Percentiles rank a stretch among this genome's conserved stretches.
Conservation (phyloP, 2,113 vertebrate genomes). For the Carettochelys insculpta region DNA sequence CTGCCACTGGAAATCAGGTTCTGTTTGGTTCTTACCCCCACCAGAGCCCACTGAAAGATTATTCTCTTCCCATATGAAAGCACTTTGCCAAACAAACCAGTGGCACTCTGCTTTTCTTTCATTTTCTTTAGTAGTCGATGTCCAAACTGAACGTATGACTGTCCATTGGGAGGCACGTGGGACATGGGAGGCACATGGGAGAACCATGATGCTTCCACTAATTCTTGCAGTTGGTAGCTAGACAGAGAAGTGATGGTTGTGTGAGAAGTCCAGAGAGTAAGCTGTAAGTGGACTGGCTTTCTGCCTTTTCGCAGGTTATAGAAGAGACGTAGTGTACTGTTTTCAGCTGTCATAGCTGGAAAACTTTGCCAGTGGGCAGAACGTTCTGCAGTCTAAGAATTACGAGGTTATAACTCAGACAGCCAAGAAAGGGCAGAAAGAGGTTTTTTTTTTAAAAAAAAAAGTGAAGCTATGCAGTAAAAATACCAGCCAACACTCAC, state of each 20-base stretch:
- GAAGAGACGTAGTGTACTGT: neutral
- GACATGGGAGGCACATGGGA: fast-evolving
- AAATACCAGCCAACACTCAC: neutral
- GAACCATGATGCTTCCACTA: neutral
- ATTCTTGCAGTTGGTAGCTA: neutral
- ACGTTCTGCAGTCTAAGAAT: neutral
- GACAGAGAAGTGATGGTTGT: neutral
- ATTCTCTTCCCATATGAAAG: neutral
- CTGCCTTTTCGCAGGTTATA: neutral
- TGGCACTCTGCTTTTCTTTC: neutral
- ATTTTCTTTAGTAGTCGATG: constrained; percentile 5
- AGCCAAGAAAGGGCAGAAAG: neutral
- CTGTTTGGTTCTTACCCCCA: neutral
- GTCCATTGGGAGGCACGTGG: neutral
- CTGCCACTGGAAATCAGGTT: neutral
- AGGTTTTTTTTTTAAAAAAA: constrained; percentile 4
- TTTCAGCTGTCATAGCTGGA: constrained; percentile 31
- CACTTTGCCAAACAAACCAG: neutral
- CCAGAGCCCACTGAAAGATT: neutral
- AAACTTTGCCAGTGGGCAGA: neutral
- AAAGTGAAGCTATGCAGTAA: neutral
- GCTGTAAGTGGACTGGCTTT: neutral
- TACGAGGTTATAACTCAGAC: neutral
- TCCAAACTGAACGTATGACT: neutral
- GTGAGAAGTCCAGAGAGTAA: neutral